Percentiles rank a stretch among this genome's conserved stretches.
These are phyloP conservation scores for Hybognathus amarus DNA, from an alignment of 2,797 vertebrate genomes.

Conservation along the genomic window DNA sequence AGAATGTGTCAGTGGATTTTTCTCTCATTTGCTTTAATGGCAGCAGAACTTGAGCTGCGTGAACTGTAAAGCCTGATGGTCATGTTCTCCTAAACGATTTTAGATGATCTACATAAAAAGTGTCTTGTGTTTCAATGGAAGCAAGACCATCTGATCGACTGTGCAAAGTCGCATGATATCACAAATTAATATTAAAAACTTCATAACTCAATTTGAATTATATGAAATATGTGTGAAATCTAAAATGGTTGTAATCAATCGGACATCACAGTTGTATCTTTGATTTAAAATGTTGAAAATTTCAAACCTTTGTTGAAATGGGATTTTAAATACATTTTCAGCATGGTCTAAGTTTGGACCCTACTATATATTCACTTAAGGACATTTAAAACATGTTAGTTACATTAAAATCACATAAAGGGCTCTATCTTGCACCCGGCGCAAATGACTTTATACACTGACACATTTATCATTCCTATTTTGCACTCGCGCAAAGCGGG, in stretches of 20 bases:
- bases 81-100: neutral
- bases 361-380: neutral
- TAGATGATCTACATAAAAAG: neutral
- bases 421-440: no score
- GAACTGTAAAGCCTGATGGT: no score
- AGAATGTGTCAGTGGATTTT: neutral
- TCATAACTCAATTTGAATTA: neutral
- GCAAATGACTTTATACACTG: no score
- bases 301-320: neutral
- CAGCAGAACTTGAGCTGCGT: neutral
- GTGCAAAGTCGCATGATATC: neutral
- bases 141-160: neutral
- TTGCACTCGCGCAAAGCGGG: no score
- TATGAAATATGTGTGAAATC: neutral
- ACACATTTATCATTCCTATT: no score
- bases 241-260: neutral
- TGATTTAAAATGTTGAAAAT: neutral
- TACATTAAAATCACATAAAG: neutral
- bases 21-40: slow-evolving; percentile 2
- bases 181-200: neutral
- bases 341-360: neutral
- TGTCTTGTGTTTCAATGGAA: neutral
- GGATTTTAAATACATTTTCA: neutral
- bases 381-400: neutral
- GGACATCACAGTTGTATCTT: neutral